Conservation (phyloP, 2,113 vertebrate genomes). For the Equus przewalskii region DNA sequence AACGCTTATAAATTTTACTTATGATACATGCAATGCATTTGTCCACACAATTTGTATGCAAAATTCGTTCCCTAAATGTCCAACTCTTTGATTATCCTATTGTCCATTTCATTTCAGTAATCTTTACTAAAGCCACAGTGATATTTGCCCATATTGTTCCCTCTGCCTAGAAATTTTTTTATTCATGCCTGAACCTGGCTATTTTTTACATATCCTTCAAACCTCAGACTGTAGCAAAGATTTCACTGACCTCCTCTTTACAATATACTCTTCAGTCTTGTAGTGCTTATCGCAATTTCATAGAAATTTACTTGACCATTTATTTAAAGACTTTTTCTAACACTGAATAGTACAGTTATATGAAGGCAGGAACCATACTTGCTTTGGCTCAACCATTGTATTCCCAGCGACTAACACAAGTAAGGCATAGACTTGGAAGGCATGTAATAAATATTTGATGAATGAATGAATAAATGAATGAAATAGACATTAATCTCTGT, state of each 20-base stretch:
- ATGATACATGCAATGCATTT: neutral
- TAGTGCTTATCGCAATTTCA: neutral
- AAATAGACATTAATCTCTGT: neutral
- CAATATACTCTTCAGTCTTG: neutral
- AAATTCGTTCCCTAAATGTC: neutral
- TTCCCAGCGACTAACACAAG: neutral
- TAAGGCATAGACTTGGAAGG: neutral
- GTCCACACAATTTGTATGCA: neutral
- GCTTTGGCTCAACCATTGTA: neutral
- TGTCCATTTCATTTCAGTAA: neutral
- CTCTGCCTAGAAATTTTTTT: neutral
- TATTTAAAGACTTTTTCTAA: neutral
- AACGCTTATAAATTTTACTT: neutral
- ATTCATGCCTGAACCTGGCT: neutral
- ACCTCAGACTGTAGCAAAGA: neutral
- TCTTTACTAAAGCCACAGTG: neutral
- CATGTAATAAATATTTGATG: neutral
- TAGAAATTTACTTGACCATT: neutral
- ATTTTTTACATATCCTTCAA: conserved; percentile 30
- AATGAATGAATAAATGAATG: neutral
- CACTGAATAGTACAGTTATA: neutral
- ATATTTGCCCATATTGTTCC: neutral
- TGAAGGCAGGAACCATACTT: neutral
- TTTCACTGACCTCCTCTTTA: neutral
- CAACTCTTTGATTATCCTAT: neutral